Base-by-base conservation (phyloP, 2,888 invertebrate genomes). In the Lampropteryx suffumata region DNA sequence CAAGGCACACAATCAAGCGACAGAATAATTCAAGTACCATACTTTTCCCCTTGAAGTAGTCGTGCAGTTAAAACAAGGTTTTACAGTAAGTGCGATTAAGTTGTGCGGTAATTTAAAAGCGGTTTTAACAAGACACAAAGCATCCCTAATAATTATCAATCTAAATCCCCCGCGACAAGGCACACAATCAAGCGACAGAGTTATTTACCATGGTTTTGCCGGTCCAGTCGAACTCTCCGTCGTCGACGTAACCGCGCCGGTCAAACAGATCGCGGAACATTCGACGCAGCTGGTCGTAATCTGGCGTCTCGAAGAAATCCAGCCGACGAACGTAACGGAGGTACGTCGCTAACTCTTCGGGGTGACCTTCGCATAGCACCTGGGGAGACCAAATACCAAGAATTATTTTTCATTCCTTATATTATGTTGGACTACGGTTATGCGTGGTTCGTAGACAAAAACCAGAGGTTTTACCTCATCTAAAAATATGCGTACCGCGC, bases 291-390 rank as follows among this genome's bases (percentile, higher is more conserved):
- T 99, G 99, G 90, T 99, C 98, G 92, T 99, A 99, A 92, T 99
- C 99, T 53, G 99, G 99, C 67, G 98, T 98, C 92, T 99, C 99
- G 92, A 99, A 99, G 93, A 99, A 99, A 92, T 99, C 99, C 86
- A 99, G 92, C 82, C 98, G 94, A 71, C 96, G 93, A 57, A 99
- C 99, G 92, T 99, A 99, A 76, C 98, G 95, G 71, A 99, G 93
- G 91, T 99, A 99, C 80, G 97, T 98, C 62, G 98, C 97, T 93
- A 99, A 95, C 91, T 99, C 99, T 86, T 99, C 99, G 76, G 96
- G 94, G 92, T 96, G 95, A 56, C 95, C 95, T 72, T 96, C 95
- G 89, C 96, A 96, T 61, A 96, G 91, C 75, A 94, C 93, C 93
- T 93, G 76, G 0, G 7, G 26, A 39, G 26, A n/a, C 9, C 1